Base-by-base conservation (phyloP, 2,888 invertebrate genomes). In the Caenorhabditis uteleia region DNA sequence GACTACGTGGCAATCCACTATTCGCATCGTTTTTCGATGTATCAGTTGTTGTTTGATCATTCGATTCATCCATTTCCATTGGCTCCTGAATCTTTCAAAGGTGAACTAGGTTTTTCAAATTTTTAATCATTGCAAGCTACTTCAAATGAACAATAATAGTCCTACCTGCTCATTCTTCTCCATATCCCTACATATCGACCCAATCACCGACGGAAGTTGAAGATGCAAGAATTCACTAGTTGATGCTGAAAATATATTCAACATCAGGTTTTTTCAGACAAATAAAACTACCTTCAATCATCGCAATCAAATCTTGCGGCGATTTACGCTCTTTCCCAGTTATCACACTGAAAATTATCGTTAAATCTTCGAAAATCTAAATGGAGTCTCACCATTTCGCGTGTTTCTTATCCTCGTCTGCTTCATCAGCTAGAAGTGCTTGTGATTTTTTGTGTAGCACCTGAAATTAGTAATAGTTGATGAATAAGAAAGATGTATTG, bases 191-290 rank as follows among this genome's bases (percentile, higher is more conserved):
- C 64, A 64, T 14, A 64, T 38, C 2, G 64, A 25, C 5, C 31
- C 48, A 18, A 64, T 29, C 1, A 64, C 54, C 3, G 64, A 64
- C 8, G 64, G 64, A 20, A 64, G 58, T 34, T 64, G 64, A 12
- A 64, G 39, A 31, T 58, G 64, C 27, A 62, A 44, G 2, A 62
- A 27, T 16, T 62, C 50, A 3, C 23, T 50, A 5, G 36, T 36
- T 6, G 61, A 55, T 10, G 34, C 26, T 34, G 8, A 34, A 34
- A 12, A 7, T 18, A 25, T 18, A 8, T 40, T 40, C 7, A 40
- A 8, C 4, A 26, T 18, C 6, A 38, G 8, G 20, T 29, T 29
- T 29, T 29, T 14, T 7, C 31, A 12, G 31, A 12, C 31, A 10
- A n/a, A 12, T 34, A 16, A 34, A 34, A 34, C 7, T 14, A 34